Base-by-base conservation (phyloP, 2,113 vertebrate species). In the Pelusios castaneus region DNA sequence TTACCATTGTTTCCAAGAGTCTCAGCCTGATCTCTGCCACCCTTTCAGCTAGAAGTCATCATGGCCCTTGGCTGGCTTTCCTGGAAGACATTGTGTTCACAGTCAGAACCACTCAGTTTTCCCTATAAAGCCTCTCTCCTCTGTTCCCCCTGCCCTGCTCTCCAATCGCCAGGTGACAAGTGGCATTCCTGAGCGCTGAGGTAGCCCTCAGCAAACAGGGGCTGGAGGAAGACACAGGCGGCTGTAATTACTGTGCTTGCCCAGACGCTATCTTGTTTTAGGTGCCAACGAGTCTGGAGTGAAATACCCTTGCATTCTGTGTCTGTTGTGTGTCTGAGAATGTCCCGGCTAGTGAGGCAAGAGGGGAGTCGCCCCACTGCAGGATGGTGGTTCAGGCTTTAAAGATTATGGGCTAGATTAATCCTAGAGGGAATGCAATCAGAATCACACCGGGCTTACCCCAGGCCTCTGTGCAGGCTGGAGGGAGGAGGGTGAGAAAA, bases 211-310 rank as follows among this genome's bases (percentile, higher is more conserved):
- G 38, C 83, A 70, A 31, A 49, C 55, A 56, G 63, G 82, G 55
- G 78, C 43, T 14, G 24, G 25, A 29, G 76, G 9, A 58, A 58
- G 93, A 76, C 2, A 49, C 70, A 49, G 81, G 43, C 67, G 10
- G 38, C 17, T 16, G 22, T 27, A 49, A 84, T n/a, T 86, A 89
- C 89, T 88, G 82, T 88, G 67, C 31, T 6, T 78, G 47, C 87
- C 73, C 56, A 85, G 3, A 13, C 27, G 8, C 90, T 95, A 96
- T 97, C 94, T 96, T 56, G 2, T 47, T 2, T 1, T 85, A 87
- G 97, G 97, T 95, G 97, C 97, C 96, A 67, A 85, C 31, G 89
- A 94, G 97, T 97, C 97, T 96, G 84, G 87, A 89, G 91, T 31
- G 58, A 75, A 85, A 76, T 76, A 81, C 85, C 0, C 31, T 41